Evolutionary conservation across 2,113 vertebrate species (phyloP).

Genomic region (Chaenogobius annularis): DNA sequence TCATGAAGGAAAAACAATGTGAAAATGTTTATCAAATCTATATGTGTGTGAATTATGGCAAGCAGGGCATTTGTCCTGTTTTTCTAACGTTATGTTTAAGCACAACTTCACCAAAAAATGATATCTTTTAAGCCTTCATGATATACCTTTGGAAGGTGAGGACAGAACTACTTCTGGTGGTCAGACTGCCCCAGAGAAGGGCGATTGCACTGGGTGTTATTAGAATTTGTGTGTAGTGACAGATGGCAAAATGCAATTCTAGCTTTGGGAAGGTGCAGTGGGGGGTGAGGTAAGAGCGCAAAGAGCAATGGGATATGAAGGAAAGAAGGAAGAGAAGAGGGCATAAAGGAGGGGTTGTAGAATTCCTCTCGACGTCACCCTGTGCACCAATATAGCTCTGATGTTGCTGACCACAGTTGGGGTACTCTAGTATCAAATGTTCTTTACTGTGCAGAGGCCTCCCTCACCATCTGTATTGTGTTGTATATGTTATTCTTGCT

Average conservation of each 20-base stretch:
- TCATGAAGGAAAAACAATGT: no score
- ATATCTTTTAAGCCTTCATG: background rate
- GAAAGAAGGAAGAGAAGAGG: slow-evolving; percentile 17
- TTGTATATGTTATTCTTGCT: no score
- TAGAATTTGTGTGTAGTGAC: slow-evolving; percentile 69
- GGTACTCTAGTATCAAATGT: slow-evolving; percentile 29
- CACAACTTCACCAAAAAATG: background rate
- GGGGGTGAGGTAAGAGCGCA: slow-evolving; percentile 41
- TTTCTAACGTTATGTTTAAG: background rate
- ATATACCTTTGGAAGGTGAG: slow-evolving; percentile 11
- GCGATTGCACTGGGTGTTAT: slow-evolving; percentile 41
- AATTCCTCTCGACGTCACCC: slow-evolving; percentile 48
- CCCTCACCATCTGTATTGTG: no score
- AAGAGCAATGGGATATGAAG: slow-evolving; percentile 20
- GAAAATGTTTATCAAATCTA: no score
- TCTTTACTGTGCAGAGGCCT: slow-evolving; percentile 7
- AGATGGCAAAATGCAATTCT: slow-evolving; percentile 73
- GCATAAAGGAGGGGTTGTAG: slow-evolving; percentile 38
- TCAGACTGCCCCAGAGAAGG: slow-evolving; percentile 16
- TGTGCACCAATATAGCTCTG: slow-evolving; percentile 63
- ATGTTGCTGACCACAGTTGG: slow-evolving; percentile 62
- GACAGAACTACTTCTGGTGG: slow-evolving; percentile 38
- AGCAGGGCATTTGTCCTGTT: no score
- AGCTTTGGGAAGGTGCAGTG: slow-evolving; percentile 52
- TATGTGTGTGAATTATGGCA: no score